A percentile compares a stretch with the other conserved stretches of the same genome.
Evolutionary conservation across 2,888 invertebrate genomes (phyloP).

Genomic region (Biston betularia): DNA sequence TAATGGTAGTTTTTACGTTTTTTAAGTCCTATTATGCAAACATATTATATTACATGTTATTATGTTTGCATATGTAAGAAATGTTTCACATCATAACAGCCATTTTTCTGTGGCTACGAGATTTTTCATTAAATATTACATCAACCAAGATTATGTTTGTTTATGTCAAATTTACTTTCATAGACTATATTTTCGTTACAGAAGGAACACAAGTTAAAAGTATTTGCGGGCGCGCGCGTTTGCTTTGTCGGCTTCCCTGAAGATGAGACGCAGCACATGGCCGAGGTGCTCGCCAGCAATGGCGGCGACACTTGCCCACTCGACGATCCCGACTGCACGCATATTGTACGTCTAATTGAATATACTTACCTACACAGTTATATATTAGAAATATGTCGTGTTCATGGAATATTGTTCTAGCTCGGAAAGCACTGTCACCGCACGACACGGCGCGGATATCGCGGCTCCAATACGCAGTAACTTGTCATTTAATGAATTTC

Average conservation of each 20-base stretch:
- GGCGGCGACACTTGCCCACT: conserved; percentile 92
- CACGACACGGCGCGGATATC: conserved; percentile 33
- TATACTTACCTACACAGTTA: conserved; percentile 17
- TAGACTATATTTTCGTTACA: conserved; percentile 58
- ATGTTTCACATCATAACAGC: too few relatives aligned
- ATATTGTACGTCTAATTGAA: conserved; percentile 91
- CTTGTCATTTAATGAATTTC: conserved; percentile 5
- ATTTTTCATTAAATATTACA: background rate
- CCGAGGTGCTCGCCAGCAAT: conserved; percentile 94
- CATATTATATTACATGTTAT: too few relatives aligned
- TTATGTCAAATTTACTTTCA: conserved; percentile 4
- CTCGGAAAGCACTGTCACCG: conserved; percentile 27
- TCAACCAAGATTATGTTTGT: conserved; percentile 1
- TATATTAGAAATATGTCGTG: background rate
- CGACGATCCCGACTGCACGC: conserved; percentile 95
- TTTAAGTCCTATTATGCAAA: background rate
- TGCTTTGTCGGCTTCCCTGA: conserved; percentile 96
- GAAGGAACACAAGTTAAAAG: conserved; percentile 92
- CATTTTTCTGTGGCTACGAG: too few relatives aligned
- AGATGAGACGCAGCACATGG: conserved; percentile 97
- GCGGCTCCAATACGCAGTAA: conserved; percentile 5
- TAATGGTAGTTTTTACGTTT: background rate
- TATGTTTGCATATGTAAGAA: too few relatives aligned
- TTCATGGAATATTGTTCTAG: background rate
- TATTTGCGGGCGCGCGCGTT: conserved; percentile 94